A percentile compares a stretch with the other conserved stretches of the same genome.
phyloP scores from a whole-genome alignment of 2,888 invertebrate species.

The Blastobasis lacticolella region DNA sequence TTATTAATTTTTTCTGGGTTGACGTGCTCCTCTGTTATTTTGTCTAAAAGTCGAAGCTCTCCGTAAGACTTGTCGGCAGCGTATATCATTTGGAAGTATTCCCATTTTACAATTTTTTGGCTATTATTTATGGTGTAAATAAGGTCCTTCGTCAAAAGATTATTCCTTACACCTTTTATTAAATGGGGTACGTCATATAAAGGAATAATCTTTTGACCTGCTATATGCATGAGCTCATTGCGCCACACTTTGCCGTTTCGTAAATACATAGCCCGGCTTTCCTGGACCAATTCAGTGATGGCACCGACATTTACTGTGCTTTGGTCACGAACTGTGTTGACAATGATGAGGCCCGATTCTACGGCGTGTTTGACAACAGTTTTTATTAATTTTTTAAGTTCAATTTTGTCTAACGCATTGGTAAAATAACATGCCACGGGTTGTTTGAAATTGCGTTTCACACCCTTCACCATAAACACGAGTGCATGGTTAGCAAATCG shows the following conservation, averaged over 20 bases:
- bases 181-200: slow-evolving; percentile 21
- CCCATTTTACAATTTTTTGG: slow-evolving; percentile 20
- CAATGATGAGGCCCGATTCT: slow-evolving; percentile 10
- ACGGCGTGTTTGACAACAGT: slow-evolving; percentile 11
- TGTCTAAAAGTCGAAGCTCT: slow-evolving; percentile 15
- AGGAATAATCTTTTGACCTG: slow-evolving; percentile 13
- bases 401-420: slow-evolving; percentile 9
- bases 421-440: slow-evolving; percentile 24
- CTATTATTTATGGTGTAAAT: slow-evolving; percentile 9
- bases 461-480: slow-evolving; percentile 21
- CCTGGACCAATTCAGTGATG: slow-evolving; percentile 15
- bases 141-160: slow-evolving; percentile 15
- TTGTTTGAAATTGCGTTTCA: slow-evolving; percentile 18
- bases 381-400: slow-evolving; percentile 16
- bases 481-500: slow-evolving; percentile 16
- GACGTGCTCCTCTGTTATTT: slow-evolving; percentile 21
- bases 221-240: slow-evolving; percentile 12
- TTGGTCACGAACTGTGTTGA: slow-evolving; percentile 21
- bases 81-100: slow-evolving; percentile 18
- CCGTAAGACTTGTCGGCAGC: slow-evolving; percentile 17
- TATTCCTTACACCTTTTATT: slow-evolving; percentile 19
- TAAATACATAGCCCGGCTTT: slow-evolving; percentile 12
- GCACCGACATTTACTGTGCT: slow-evolving; percentile 19
- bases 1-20: slow-evolving; percentile 20
- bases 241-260: slow-evolving; percentile 11